Base-by-base conservation (phyloP, 2,797 vertebrate species). In the Lates japonicus region DNA sequence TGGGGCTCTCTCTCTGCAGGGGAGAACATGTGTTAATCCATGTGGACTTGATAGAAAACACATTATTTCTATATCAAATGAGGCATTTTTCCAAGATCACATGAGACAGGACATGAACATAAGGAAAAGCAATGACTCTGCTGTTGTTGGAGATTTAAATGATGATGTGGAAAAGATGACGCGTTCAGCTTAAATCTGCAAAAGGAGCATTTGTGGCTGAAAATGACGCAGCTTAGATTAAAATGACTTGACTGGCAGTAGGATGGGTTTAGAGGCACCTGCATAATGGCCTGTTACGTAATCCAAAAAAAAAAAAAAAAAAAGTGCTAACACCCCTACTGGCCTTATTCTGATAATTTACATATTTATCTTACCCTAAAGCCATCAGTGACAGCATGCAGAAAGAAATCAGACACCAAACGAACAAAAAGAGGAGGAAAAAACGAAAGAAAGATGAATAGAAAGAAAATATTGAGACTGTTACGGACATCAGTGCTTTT, bases 381-480 rank as follows among this genome's bases (percentile, higher is more conserved):
- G 95, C 90, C 91, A 92, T 96, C 95, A 94, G 94, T 96, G 97
- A 97, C 95, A 94, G 96, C 96, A 97, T 96, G 95, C 94, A 95
- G 92, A 91, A 92, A 92, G 83, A 92, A 92, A 93, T 81, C 79
- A 86, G 83, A 94, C 88, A 91, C 76, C 90, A 87, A 88, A 88
- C 75, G 85, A 60, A 88, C 70, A 89, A 83, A 87, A 83, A 91
- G 69, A 72, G 37, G 10, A 37, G 37, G 37, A 82, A 29, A 61
- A 92, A 90, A 90, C 78, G 75, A 89, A 83, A 78, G 72, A 57
- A 86, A 91, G 78, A 78, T 89, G 75, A 90, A 92, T 84, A 83
- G 78, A 93, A 91, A 81, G 54, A 78, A 86, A 81, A 91, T 51
- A 70, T 69, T 65, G 55, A 92, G 71, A 89, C 74, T 73, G 70